phyloP scores from a whole-genome alignment of 2,888 invertebrate species.

The Desoria tigrina region DNA sequence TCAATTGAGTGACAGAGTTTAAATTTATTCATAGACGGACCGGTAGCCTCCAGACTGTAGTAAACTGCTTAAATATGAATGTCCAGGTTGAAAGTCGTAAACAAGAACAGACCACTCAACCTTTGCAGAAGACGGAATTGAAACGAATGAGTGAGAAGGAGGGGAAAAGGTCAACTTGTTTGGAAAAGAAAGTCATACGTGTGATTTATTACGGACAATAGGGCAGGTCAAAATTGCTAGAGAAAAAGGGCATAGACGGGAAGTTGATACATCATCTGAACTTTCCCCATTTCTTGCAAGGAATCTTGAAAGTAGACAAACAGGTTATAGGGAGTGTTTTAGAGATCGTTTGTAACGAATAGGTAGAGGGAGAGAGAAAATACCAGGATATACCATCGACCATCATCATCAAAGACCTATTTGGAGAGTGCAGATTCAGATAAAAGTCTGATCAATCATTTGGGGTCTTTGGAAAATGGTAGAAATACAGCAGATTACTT shows the following conservation, averaged over 20 bases:
- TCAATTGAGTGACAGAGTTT: too few species aligned
- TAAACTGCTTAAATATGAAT: background rate
- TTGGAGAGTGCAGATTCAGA: constrained; percentile 26
- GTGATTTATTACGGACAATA: background rate
- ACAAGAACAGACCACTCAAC: background rate
- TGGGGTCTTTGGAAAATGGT: constrained; percentile 21
- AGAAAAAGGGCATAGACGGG: background rate
- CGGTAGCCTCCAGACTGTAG: background rate
- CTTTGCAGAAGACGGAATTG: background rate
- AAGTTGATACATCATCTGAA: background rate
- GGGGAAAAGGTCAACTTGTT: background rate
- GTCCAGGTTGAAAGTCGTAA: background rate
- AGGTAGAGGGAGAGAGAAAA: too few species aligned
- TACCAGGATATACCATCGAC: too few species aligned
- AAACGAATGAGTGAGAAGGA: background rate
- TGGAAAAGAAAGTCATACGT: background rate
- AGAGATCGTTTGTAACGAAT: background rate
- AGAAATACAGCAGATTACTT: constrained; percentile 33
- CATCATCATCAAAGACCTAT: background rate
- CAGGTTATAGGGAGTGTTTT: background rate
- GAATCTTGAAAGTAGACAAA: background rate
- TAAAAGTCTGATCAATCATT: constrained; percentile 40
- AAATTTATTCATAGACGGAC: too few species aligned
- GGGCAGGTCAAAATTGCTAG: background rate
- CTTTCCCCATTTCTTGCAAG: background rate